These are phyloP conservation scores for Lasiurus cinereus DNA, from an alignment of 2,113 vertebrate species.

Conservation along the genomic window DNA sequence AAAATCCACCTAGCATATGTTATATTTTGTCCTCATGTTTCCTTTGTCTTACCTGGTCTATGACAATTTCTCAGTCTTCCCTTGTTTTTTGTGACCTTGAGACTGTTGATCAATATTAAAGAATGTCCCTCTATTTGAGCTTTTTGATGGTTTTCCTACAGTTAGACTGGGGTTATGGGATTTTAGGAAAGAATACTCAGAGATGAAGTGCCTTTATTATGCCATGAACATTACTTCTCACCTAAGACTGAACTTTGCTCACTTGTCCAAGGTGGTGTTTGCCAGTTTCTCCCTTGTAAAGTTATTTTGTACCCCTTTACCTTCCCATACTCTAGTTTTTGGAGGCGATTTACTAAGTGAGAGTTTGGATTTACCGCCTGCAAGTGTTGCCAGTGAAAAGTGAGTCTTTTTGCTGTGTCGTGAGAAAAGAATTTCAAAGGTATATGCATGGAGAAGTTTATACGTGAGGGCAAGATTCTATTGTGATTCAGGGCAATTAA, in stretches of 20 bases:
- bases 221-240: background rate
- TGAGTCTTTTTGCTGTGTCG: background rate
- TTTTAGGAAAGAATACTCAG: background rate
- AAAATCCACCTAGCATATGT: background rate
- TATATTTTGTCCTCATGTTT: background rate
- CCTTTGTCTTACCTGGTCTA: background rate
- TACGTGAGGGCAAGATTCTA: background rate
- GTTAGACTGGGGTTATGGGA: background rate
- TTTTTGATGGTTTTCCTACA: background rate
- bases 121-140: background rate
- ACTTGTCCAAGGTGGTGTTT: background rate
- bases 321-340: background rate
- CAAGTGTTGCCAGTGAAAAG: background rate
- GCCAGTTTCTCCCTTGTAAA: background rate
- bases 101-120: background rate
- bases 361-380: background rate
- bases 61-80: background rate
- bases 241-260: background rate
- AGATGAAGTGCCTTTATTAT: background rate
- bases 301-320: background rate
- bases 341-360: background rate
- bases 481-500: background rate
- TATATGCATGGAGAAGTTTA: background rate
- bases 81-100: background rate
- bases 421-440: background rate